Conservation (phyloP, 2,113 vertebrate species). For the Clarias magur region DNA sequence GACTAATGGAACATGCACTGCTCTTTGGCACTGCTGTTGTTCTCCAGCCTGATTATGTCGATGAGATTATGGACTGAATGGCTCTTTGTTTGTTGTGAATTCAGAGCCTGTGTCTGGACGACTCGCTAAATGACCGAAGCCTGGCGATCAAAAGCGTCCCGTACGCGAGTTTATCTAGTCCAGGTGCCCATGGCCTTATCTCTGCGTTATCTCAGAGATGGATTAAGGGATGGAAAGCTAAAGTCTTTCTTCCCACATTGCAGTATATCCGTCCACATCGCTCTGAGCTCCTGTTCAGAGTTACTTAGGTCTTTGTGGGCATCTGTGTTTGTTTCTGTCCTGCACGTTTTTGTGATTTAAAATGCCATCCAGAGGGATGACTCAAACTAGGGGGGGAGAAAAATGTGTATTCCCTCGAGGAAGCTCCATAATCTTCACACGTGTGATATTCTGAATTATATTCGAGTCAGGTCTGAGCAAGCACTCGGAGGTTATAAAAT, state of each 20-base stretch:
- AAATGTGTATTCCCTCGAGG: not conserved
- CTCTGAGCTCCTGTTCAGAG: slow-evolving; percentile 1
- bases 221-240: slow-evolving; percentile 17
- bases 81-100: slow-evolving; percentile 50
- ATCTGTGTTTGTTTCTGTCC: not conserved
- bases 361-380: not conserved
- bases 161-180: slow-evolving; percentile 53
- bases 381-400: not conserved
- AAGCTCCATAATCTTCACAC: not conserved
- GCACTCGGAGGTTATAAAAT: not conserved
- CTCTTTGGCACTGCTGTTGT: slow-evolving; percentile 50
- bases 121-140: slow-evolving; percentile 60
- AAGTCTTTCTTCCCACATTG: not conserved
- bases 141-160: slow-evolving; percentile 58
- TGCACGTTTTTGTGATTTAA: not conserved
- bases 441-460: not conserved
- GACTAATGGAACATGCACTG: slow-evolving; percentile 27
- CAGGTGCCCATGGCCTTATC: slow-evolving; percentile 12
- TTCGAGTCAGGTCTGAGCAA: not conserved
- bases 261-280: not conserved
- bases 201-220: slow-evolving; percentile 37
- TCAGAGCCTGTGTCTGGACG: slow-evolving; percentile 54
- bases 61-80: slow-evolving; percentile 65
- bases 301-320: slow-evolving; percentile 19
- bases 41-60: slow-evolving; percentile 52